These are phyloP conservation scores for Philopotamus ludificatus DNA, from an alignment of 1,140 invertebrate genomes.

Conservation along the genomic window DNA sequence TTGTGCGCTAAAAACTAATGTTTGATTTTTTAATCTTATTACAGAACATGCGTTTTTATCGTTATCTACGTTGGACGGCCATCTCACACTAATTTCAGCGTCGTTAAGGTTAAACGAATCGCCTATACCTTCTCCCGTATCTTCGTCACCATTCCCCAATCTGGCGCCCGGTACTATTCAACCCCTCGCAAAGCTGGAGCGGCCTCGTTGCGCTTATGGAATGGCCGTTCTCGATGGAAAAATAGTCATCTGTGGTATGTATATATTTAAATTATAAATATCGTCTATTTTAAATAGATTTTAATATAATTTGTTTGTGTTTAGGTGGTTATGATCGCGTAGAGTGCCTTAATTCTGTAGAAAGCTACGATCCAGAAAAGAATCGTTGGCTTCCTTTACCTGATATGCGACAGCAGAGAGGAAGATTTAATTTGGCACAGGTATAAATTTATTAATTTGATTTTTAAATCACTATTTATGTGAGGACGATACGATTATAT, in stretches of 20 bases:
- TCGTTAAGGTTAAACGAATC: slow-evolving; percentile 53
- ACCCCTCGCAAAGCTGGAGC: slow-evolving; percentile 27
- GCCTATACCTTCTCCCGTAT: slow-evolving; percentile 56
- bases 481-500: neutral
- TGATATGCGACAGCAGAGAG: slow-evolving; percentile 69
- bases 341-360: slow-evolving; percentile 75
- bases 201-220: slow-evolving; percentile 69
- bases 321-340: slow-evolving; percentile 82
- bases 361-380: slow-evolving; percentile 67
- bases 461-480: too few relatives aligned
- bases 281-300: neutral
- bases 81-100: slow-evolving; percentile 64
- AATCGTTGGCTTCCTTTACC: slow-evolving; percentile 70
- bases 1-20: neutral
- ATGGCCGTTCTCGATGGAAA: slow-evolving; percentile 67
- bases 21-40: slow-evolving; percentile 12
- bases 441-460: slow-evolving; percentile 7
- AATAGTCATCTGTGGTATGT: slow-evolving; percentile 71
- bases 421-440: slow-evolving; percentile 69
- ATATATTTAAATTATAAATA: slow-evolving; percentile 15
- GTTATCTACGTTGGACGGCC: slow-evolving; percentile 65
- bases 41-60: slow-evolving; percentile 66
- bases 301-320: slow-evolving; percentile 40
- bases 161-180: slow-evolving; percentile 48
- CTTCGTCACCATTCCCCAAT: slow-evolving; percentile 45